Conservation (phyloP, 2,797 vertebrate species). For the Melopsittacus undulatus region DNA sequence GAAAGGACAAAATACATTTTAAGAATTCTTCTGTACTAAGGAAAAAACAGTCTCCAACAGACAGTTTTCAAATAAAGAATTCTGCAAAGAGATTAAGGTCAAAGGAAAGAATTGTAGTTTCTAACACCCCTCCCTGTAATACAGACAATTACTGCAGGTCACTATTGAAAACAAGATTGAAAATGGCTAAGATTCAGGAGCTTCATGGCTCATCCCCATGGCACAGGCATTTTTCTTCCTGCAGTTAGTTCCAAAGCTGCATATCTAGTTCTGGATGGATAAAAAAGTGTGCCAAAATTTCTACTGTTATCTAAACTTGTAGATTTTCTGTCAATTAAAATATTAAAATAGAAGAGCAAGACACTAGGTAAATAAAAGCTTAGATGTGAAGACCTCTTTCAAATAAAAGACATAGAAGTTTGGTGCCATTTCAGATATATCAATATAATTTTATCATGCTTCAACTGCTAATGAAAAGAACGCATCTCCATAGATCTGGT, state of each 20-base stretch:
- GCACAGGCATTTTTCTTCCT: not conserved
- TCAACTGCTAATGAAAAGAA: not conserved
- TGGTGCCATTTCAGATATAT: not conserved
- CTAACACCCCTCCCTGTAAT: not conserved
- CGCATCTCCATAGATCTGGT: rapidly evolving
- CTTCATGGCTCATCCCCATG: not conserved
- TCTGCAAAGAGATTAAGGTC: not conserved
- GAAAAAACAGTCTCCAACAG: not conserved
- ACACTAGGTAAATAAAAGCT: not conserved
- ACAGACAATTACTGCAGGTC: not conserved
- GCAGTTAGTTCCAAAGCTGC: not conserved
- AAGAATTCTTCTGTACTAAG: not conserved
- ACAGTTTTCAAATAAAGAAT: not conserved
- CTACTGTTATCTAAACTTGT: not conserved
- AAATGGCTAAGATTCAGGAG: not conserved
- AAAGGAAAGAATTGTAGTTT: not conserved
- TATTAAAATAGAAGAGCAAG: not conserved
- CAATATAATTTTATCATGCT: not conserved
- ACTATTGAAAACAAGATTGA: not conserved
- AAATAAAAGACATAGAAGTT: not conserved
- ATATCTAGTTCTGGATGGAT: not conserved
- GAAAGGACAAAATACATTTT: not conserved
- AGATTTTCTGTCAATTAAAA: not conserved
- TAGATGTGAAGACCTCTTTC: not conserved
- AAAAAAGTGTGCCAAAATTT: not conserved